Evolutionary conservation across 2,113 vertebrate genomes (phyloP).

Genomic region (Halcyon senegalensis): DNA sequence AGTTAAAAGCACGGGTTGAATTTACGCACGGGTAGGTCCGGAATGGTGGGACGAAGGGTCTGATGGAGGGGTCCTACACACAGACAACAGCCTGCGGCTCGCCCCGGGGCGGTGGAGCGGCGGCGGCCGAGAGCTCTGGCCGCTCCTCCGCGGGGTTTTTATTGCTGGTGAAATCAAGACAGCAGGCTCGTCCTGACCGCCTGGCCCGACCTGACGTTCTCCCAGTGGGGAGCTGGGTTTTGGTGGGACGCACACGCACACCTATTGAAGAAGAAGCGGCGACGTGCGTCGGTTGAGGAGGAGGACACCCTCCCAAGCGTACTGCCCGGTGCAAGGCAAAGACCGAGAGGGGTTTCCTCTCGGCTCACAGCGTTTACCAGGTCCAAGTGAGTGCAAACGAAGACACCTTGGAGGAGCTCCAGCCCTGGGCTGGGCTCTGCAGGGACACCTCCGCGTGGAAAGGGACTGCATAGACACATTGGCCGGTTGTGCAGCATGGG

Average conservation of each 20-base stretch:
- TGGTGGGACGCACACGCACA: neutral
- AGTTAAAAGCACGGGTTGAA: neutral
- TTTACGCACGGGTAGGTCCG: neutral
- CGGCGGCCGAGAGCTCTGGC: neutral
- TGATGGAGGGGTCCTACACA: neutral
- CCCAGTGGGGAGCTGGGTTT: neutral
- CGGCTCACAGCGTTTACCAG: constrained; percentile 50
- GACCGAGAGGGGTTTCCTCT: neutral
- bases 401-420: constrained; percentile 18
- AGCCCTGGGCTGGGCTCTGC: neutral
- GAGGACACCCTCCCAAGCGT: neutral
- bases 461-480: constrained; percentile 55
- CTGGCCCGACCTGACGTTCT: neutral
- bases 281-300: neutral
- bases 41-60: neutral
- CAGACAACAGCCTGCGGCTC: neutral
- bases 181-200: neutral
- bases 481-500: constrained; percentile 27
- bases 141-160: neutral
- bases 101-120: neutral
- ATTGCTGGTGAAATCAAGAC: constrained; percentile 62
- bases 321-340: neutral
- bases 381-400: constrained; percentile 57
- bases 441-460: neutral
- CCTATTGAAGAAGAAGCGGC: neutral